Conservation (phyloP, 2,797 vertebrate genomes). For the Enoplosus armatus region DNA sequence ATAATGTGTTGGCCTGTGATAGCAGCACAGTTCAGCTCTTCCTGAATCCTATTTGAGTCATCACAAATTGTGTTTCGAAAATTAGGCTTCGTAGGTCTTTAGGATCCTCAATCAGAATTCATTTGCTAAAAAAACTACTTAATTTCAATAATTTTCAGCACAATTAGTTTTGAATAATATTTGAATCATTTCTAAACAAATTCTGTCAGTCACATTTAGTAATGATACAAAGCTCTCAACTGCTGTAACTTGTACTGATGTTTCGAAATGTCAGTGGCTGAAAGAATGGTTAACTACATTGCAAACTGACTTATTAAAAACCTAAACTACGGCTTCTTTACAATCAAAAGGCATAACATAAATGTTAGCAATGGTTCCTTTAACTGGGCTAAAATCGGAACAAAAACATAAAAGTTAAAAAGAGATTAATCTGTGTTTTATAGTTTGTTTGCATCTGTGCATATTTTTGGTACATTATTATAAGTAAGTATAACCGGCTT, state of each 20-base stretch:
- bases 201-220: background rate
- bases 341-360: background rate
- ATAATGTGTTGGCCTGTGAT: conserved; percentile 14
- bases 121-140: background rate
- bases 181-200: too few relatives aligned
- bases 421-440: background rate
- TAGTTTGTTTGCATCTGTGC: background rate
- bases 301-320: background rate
- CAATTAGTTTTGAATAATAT: background rate
- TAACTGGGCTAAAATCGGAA: background rate
- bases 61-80: background rate
- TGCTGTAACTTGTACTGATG: background rate
- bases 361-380: background rate
- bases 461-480: background rate
- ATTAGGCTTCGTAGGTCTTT: background rate
- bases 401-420: background rate
- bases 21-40: background rate
- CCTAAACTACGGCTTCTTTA: background rate
- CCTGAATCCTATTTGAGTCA: background rate
- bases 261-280: background rate
- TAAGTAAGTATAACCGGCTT: background rate
- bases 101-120: background rate
- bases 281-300: background rate
- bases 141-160: background rate
- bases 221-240: background rate